These are phyloP conservation scores for Masticophis lateralis DNA, from an alignment of 2,797 vertebrate species.

Conservation along the genomic window DNA sequence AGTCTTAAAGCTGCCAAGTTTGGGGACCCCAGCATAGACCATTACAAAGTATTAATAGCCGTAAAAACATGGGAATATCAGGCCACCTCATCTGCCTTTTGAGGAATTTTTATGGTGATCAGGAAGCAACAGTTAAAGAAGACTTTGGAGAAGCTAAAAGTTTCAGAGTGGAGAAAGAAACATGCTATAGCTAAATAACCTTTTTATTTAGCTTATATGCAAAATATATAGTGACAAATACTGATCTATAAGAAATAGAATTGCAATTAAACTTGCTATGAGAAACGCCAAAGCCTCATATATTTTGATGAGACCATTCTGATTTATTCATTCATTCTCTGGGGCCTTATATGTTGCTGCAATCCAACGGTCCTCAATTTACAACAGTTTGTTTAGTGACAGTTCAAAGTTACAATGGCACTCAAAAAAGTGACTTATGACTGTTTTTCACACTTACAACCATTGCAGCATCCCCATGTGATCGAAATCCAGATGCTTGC, in stretches of 20 bases:
- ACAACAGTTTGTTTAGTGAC: background rate
- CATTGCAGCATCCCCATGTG: background rate
- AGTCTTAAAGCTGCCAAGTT: too few species aligned
- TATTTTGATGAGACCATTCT: background rate
- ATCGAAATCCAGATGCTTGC: background rate
- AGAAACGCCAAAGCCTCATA: background rate
- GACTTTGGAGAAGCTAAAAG: background rate
- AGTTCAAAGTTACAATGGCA: background rate
- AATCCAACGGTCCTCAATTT: background rate
- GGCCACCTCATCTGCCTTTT: background rate
- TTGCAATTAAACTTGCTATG: background rate
- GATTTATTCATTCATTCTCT: background rate
- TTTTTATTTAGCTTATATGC: background rate
- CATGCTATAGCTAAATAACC: background rate
- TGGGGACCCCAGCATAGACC: too few species aligned
- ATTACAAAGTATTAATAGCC: background rate
- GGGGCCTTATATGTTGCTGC: background rate
- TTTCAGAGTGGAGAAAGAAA: background rate
- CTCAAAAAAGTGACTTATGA: background rate
- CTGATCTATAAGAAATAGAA: background rate
- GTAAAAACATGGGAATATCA: background rate
- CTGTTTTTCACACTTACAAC: background rate
- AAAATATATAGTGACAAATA: background rate
- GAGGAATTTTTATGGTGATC: background rate
- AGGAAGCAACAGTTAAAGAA: background rate